Conservation (phyloP, 2,888 invertebrate species). For the Caprella mutica region DNA sequence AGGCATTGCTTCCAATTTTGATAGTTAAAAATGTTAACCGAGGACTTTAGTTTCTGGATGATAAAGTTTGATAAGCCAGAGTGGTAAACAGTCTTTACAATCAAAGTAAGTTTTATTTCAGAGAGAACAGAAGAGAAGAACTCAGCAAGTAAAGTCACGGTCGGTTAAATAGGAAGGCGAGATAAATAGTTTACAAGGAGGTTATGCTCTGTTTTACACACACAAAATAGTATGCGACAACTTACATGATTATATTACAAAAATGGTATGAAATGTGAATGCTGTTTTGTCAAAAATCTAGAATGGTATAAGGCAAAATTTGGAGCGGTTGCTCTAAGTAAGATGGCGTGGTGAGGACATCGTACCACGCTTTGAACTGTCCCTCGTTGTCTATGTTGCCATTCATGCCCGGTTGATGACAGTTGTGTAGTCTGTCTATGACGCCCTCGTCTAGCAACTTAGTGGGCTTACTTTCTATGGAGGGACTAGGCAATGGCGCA, state of each 20-base stretch:
- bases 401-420: conserved; percentile 43
- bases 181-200: too few relatives aligned
- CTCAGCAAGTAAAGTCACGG: too few relatives aligned
- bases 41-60: too few relatives aligned
- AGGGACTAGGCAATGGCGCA: too few relatives aligned
- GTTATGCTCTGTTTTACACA: not conserved
- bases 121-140: too few relatives aligned
- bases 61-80: too few relatives aligned
- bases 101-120: too few relatives aligned
- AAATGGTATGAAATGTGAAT: not conserved
- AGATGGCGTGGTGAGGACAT: conserved; percentile 62
- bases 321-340: conserved; percentile 67
- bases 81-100: too few relatives aligned
- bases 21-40: too few relatives aligned
- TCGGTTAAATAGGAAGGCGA: too few relatives aligned
- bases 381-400: conserved; percentile 44
- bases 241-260: not conserved
- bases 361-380: conserved; percentile 82
- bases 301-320: conserved; percentile 92
- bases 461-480: not conserved
- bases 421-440: conserved; percentile 48
- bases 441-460: conserved; percentile 38
- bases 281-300: conserved; percentile 53
- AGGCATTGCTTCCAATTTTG: too few relatives aligned
- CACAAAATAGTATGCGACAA: conserved; percentile 11